Evolutionary conservation across 2,888 invertebrate species (phyloP), one percentile per base, ranked within the genome.

Genomic region (Lasioglossum lativentre): DNA sequence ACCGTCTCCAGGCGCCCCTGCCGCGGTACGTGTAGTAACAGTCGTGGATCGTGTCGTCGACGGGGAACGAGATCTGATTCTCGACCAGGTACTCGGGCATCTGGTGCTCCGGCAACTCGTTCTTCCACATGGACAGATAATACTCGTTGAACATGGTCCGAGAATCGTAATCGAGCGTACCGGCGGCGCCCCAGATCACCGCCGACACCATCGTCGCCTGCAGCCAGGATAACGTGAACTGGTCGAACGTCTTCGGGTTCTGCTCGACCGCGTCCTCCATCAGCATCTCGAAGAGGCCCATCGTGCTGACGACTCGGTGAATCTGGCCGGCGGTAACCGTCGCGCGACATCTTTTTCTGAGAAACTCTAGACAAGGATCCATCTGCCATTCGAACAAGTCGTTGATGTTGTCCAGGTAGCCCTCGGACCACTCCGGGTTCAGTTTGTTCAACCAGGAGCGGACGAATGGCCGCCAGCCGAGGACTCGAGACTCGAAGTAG

Each of bases 1-100:
- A 99, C 78, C 97, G 97, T 93, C 97, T 98, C 99, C 99, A 99
- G 75, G 96, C 96, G 0, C 99, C 99, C 94, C 98, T 97, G 68
- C 97, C 97, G 94, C 97, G 98, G 93, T 96, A 98, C 94, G 97
- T 96, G 93, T 98, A 99, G 91, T 96, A 96, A 94, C 98, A 98
- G 94, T 99, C 99, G 90, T 97, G 97, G 12, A 99, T 95, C 76
- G 97, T 94, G 0, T 98, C 98, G 83, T 98, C 98, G 0, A 95
- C 89, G 0, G 99, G 99, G 87, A 98, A 95, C 0, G 97, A 96
- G 2, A 98, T 96, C 88, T 98, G 97, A 75, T 98, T 93, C 92
- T 97, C 97, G 2, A 96, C 97, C 68, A 98, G 90, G 5, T 92
- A 93, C 68, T 95, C 95, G 0, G 97, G 97, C n/a, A 96, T 93